Conservation (phyloP, 2,888 invertebrate species). For the Parnassius glacialis region DNA sequence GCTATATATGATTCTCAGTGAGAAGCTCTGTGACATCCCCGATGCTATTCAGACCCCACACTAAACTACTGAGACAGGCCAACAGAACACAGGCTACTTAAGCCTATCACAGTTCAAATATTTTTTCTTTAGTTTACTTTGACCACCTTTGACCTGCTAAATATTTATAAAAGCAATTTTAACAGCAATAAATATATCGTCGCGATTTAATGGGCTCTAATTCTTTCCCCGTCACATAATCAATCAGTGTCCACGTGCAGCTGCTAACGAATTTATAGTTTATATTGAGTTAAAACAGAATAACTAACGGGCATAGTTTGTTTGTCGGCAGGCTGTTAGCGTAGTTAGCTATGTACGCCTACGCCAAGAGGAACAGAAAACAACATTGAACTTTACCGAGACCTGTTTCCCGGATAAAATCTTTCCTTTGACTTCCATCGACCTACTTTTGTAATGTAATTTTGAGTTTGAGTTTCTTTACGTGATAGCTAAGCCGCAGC, state of each 20-base stretch:
- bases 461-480: too few species aligned
- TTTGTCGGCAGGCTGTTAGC: not conserved
- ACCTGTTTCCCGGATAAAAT: not conserved
- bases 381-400: not conserved
- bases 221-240: slow-evolving; percentile 25
- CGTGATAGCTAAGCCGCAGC: too few species aligned
- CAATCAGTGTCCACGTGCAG: slow-evolving; percentile 36
- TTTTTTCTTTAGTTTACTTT: not conserved
- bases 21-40: too few species aligned
- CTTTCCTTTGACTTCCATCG: too few species aligned
- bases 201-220: not conserved
- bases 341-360: not conserved
- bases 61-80: not conserved
- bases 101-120: not conserved
- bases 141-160: not conserved
- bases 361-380: not conserved
- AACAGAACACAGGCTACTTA: not conserved
- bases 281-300: slow-evolving; percentile 40
- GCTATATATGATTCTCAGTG: not conserved
- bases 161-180: not conserved
- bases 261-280: slow-evolving; percentile 39
- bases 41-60: too few species aligned
- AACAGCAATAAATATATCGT: slow-evolving; percentile 3
- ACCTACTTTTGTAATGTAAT: too few species aligned
- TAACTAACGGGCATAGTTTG: not conserved